These are phyloP conservation scores for Cyanoramphus novaezelandiae DNA, from an alignment of 2,113 vertebrate species.

Conservation along the genomic window DNA sequence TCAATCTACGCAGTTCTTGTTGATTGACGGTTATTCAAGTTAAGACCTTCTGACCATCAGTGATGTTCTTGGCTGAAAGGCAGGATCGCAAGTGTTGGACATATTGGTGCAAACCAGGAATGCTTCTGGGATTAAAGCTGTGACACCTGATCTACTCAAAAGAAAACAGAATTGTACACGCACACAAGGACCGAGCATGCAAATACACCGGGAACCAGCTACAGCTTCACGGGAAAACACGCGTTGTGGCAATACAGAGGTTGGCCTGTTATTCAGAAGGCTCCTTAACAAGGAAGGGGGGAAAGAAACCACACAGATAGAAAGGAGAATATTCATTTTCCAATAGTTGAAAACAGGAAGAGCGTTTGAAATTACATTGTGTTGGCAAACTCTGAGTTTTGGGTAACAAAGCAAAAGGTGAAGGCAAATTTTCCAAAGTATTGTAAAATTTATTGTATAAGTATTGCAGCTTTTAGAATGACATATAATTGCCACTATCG, in stretches of 20 bases:
- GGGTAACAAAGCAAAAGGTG: conserved; percentile 46
- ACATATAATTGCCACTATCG: conserved; percentile 73
- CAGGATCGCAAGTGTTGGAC: not conserved
- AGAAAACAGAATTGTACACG: not conserved
- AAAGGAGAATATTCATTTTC: not conserved
- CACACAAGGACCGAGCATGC: not conserved
- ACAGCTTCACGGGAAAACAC: not conserved
- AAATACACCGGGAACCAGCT: not conserved
- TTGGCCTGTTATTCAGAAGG: not conserved
- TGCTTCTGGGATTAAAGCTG: conserved; percentile 31
- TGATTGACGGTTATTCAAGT: not conserved
- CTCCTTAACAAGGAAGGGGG: not conserved
- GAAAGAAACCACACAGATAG: not conserved
- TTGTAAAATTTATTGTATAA: conserved; percentile 85
- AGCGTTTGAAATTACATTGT: conserved; percentile 2
- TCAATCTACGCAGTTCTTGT: conserved; percentile 21
- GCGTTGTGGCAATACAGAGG: not conserved
- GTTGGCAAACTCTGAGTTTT: not conserved
- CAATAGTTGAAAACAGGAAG: not conserved
- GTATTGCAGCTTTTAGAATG: conserved; percentile 81
- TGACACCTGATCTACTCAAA: not conserved
- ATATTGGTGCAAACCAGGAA: not conserved
- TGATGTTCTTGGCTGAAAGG: conserved; percentile 30
- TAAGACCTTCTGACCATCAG: conserved; percentile 37
- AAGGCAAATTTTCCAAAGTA: conserved; percentile 75